Evolutionary conservation across 2,113 vertebrate genomes (phyloP), one percentile per base, ranked within the genome.

Genomic region (Peucedramus taeniatus): DNA sequence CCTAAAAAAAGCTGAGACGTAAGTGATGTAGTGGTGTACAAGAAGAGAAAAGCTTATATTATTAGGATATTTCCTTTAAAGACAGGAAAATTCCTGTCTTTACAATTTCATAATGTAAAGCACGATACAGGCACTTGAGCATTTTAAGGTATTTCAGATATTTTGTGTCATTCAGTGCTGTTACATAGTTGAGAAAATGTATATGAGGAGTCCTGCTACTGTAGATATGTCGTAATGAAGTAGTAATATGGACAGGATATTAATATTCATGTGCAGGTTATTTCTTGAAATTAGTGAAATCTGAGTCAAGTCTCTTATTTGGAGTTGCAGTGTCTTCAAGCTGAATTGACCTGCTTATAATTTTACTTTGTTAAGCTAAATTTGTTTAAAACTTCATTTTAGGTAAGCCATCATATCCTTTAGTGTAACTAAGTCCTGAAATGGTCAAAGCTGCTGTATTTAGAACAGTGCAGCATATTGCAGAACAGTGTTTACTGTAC

Each of bases 101-200:
- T n/a, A n/a, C 37, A 45, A 9, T 77, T 47, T 77, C 5, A 6
- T 39, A 17, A 51, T 47, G 51, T 42, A 70, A 63, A 84, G 20
- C 6, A 23, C 0, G 0, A 60, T 72, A 33, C 8, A 54, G 17
- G 11, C 1, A 1, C 17, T 87, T 78, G 28, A 40, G 40, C 26
- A 16, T 89, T 94, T 30, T 70, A 15, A 42, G 20, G 7, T 66
- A 37, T 74, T 81, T 70, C 31, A 69, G n/a, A 37, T 66, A 20
- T 74, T 63, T 87, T 44, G 19, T 89, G 27, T 65, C 7, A 13
- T 70, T 91, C 51, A 42, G 0, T 84, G 28, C 60, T 59, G 5
- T 81, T 65, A 45, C 5, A 11, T 18, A 56, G 28, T 60, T 65
- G 45, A 81, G 40, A 65, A 83, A 37, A 74, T 26, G 10, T 28